Evolutionary conservation across 2,797 vertebrate genomes (phyloP).

Genomic region (Mus minutoides): DNA sequence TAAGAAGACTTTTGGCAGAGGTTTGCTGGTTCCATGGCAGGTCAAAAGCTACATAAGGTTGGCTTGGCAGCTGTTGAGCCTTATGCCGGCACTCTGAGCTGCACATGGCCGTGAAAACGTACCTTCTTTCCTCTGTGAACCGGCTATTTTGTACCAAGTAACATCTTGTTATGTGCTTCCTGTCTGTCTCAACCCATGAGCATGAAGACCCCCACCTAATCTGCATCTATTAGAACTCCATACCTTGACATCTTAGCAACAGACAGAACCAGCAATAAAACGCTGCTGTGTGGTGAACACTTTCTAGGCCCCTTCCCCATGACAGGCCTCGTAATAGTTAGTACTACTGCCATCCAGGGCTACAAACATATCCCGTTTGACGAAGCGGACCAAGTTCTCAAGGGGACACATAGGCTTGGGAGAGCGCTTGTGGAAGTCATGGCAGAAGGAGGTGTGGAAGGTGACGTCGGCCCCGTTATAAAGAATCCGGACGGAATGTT

Average conservation of each 20-base stretch:
- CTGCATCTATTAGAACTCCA: slow-evolving; percentile 64
- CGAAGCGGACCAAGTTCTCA: slow-evolving; percentile 93
- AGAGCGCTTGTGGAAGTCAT: slow-evolving; percentile 86
- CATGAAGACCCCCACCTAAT: slow-evolving; percentile 44
- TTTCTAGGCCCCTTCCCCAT: slow-evolving; percentile 84
- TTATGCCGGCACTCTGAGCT: slow-evolving; percentile 38
- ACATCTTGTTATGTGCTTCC: not conserved
- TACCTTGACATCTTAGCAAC: slow-evolving; percentile 54
- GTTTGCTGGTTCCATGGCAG: slow-evolving; percentile 41
- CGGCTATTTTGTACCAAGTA: slow-evolving; percentile 12
- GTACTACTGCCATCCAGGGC: slow-evolving; percentile 91
- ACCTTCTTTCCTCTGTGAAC: slow-evolving; percentile 62
- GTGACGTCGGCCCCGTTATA: slow-evolving; percentile 98
- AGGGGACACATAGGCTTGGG: slow-evolving; percentile 94
- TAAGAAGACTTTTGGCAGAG: slow-evolving; percentile 63
- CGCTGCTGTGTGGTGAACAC: not conserved
- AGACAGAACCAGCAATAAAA: slow-evolving; percentile 38
- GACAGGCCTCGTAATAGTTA: slow-evolving; percentile 94
- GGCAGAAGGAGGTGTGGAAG: slow-evolving; percentile 95
- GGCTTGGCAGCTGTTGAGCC: slow-evolving; percentile 49
- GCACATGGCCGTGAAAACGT: slow-evolving; percentile 58
- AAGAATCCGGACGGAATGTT: slow-evolving; percentile 93
- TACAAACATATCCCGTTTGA: slow-evolving; percentile 94
- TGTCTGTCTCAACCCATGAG: slow-evolving; percentile 58
- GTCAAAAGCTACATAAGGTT: slow-evolving; percentile 11